Percentiles rank a stretch among this genome's conserved stretches.
These are phyloP conservation scores for Myotis pilosus DNA, from an alignment of 2,797 vertebrate genomes.

Conservation along the genomic window DNA sequence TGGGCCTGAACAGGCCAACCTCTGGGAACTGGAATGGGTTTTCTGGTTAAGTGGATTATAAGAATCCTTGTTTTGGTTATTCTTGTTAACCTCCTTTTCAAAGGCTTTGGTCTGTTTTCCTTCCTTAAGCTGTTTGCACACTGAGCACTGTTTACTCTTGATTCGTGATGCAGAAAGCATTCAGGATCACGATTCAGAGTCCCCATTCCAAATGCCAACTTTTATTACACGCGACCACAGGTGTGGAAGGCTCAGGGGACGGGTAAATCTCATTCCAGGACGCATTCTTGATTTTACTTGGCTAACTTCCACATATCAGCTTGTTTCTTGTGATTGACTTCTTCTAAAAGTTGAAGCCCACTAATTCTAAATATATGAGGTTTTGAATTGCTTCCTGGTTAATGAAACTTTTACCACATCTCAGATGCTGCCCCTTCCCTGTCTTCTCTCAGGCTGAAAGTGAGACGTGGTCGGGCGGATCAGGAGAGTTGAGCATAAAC, in stretches of 20 bases:
- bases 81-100: not conserved
- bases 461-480: not conserved
- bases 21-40: not conserved
- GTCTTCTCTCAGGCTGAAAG: not conserved
- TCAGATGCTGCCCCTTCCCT: not conserved
- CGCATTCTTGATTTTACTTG: not conserved
- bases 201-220: not conserved
- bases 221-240: not conserved
- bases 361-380: not conserved
- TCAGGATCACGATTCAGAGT: slow-evolving; percentile 7
- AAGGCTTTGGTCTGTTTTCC: not conserved
- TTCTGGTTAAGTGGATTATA: slow-evolving; percentile 1
- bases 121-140: not conserved
- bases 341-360: not conserved
- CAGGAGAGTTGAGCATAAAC: not conserved
- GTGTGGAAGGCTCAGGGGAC: not conserved
- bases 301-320: not conserved
- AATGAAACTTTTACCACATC: not conserved
- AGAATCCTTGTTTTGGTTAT: not conserved
- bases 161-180: not conserved
- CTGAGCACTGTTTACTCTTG: not conserved
- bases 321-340: not conserved
- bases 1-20: no score
- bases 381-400: not conserved
- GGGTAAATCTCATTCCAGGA: not conserved